phyloP scores from a whole-genome alignment of 2,888 invertebrate genomes.

The Abrostola triplasia region DNA sequence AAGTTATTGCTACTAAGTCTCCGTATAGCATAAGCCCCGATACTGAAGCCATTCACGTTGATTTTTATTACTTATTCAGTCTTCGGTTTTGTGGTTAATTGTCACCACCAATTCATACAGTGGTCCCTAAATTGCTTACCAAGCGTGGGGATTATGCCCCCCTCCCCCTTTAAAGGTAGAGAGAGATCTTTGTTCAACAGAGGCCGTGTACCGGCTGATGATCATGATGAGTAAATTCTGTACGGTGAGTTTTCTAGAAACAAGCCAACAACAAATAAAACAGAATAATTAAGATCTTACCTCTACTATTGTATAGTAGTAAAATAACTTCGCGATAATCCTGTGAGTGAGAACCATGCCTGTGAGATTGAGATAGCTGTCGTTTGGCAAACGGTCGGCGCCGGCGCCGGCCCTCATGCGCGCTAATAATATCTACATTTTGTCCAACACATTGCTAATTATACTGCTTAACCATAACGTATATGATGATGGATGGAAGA shows the following conservation, averaged over 20 bases:
- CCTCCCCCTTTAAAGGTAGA: too few species aligned
- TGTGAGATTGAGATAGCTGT: constrained; percentile 48
- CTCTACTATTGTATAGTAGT: background rate
- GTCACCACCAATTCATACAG: too few species aligned
- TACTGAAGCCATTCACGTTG: constrained; percentile 57
- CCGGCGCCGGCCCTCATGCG: constrained; percentile 58
- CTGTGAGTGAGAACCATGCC: constrained; percentile 34
- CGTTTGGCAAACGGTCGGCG: constrained; percentile 52
- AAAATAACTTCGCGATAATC: constrained; percentile 10
- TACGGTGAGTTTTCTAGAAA: too few species aligned
- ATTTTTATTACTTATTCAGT: constrained; percentile 48
- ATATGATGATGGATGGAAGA: background rate
- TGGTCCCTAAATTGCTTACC: too few species aligned
- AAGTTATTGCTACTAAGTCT: constrained; percentile 48
- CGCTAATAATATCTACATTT: constrained; percentile 68
- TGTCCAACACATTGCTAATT: constrained; percentile 61
- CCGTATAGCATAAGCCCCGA: constrained; percentile 50
- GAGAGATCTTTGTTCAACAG: too few species aligned
- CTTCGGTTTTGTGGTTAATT: constrained; percentile 34
- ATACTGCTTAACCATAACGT: constrained; percentile 15
- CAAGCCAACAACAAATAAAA: too few species aligned
- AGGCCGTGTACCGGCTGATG: too few species aligned
- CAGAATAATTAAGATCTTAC: background rate
- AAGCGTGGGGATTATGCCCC: too few species aligned
- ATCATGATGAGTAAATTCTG: background rate